Base-by-base conservation (phyloP, 2,113 vertebrate genomes). In the Elephantulus edwardii region DNA sequence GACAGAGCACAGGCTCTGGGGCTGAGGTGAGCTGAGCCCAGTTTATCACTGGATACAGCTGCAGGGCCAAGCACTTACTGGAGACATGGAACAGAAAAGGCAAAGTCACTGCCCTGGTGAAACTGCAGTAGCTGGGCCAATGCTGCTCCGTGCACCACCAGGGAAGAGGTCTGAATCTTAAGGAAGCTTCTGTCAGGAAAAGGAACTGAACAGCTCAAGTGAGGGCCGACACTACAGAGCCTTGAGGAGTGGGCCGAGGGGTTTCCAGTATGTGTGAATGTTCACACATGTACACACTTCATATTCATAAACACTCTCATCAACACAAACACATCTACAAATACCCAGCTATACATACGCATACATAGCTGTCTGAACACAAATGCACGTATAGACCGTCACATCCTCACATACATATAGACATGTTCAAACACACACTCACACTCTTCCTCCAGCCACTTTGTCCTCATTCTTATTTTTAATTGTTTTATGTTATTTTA, bases 141-240 rank as follows among this genome's bases (percentile, higher is more conserved):
- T 10, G 1, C 22, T 46, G 19, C 54, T 50, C 82, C 17, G 1
- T 0, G 35, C 46, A 13, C 70, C 20, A 1, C 42, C 8, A 0
- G 8, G 28, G 40, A 86, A 19, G 33, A 75, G 46, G 58, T 52
- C 28, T 72, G 42, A 42, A 28, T 46, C 70, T 42, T 12, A 3
- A 72, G 42, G 70, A 44, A 44, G 42, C 24, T 12, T 30, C 42
- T 14, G 30, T 42, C 70, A 46, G 42, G 40, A 44, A 38, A 86
- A 70, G 50, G 64, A n/a, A 70, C 48, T 28, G 40, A 48, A 20
- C 50, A 7, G 48, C 50, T 38, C 74, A 28, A 28, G 14, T n/a
- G 2, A 28, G 19, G 33, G 48, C 24, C 44, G 33, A 83, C 28
- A 50, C 44, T 64, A 68, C 40, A 16, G 74, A 80, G 58, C 48